These are phyloP conservation scores for Pica pica DNA, from an alignment of 2,113 vertebrate species.

Conservation along the genomic window DNA sequence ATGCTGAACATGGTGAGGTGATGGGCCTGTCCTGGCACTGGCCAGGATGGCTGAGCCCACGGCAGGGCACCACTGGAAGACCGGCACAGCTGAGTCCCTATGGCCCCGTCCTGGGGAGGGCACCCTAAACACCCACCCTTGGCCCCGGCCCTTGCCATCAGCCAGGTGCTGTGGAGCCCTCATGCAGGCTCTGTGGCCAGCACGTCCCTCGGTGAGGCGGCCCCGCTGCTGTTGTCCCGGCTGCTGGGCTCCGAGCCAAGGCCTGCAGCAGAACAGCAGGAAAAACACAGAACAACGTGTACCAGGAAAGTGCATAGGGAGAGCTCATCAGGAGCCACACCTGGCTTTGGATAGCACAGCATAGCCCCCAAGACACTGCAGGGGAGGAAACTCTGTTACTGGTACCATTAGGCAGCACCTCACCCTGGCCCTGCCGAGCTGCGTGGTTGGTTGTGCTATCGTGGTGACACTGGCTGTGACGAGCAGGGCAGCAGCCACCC, in stretches of 20 bases:
- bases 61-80: rapidly evolving
- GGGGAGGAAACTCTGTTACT: background rate
- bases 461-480: rapidly evolving
- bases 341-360: background rate
- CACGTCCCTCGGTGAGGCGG: rapidly evolving
- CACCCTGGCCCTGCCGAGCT: rapidly evolving
- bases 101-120: rapidly evolving
- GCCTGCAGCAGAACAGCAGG: background rate
- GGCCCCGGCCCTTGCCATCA: background rate
- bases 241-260: background rate
- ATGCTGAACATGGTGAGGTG: rapidly evolving
- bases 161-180: rapidly evolving
- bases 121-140: rapidly evolving
- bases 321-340: slow-evolving; percentile 4
- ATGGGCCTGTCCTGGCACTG: background rate
- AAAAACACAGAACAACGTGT: background rate
- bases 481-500: background rate
- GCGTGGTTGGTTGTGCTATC: rapidly evolving
- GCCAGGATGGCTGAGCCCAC: rapidly evolving
- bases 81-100: background rate
- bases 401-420: background rate
- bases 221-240: rapidly evolving
- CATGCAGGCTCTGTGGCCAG: rapidly evolving
- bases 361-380: background rate
- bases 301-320: background rate